Evolutionary conservation across 2,888 invertebrate species (phyloP).

Genomic region (Eumerus sabulonum): DNA sequence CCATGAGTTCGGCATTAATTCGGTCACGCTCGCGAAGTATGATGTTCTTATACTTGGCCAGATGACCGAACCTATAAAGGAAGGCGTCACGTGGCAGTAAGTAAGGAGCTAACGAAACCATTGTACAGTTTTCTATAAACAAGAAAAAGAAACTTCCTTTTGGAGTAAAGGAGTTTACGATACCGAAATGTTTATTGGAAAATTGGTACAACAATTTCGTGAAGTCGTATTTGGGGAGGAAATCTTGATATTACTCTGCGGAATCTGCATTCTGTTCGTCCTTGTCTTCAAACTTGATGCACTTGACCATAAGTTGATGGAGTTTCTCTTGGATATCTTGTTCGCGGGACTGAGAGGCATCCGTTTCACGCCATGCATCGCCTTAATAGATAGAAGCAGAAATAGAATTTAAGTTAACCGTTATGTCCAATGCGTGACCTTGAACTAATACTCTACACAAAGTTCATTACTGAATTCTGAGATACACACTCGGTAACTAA

Average conservation of each 20-base stretch:
- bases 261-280: conserved; percentile 72
- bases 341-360: conserved; percentile 73
- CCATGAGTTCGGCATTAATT: conserved; percentile 74
- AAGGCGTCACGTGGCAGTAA: background rate
- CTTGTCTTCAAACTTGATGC: conserved; percentile 71
- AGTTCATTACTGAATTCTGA: no score
- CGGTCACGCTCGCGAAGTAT: conserved; percentile 77
- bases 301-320: conserved; percentile 73
- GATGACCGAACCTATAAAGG: conserved; percentile 71
- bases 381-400: conserved; percentile 67
- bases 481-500: no score
- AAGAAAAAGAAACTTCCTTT: no score
- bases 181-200: no score
- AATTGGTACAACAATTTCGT: no score
- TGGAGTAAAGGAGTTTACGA: no score
- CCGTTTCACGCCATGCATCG: conserved; percentile 75
- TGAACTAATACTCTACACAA: no score
- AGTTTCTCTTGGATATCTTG: conserved; percentile 75
- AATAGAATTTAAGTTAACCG: background rate
- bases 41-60: conserved; percentile 75
- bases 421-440: no score
- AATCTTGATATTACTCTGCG: conserved; percentile 71
- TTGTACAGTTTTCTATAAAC: background rate
- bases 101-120: background rate
- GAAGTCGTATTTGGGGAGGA: background rate